These are phyloP conservation scores for Nomada ferruginata DNA, from an alignment of 2,888 invertebrate species.

Conservation along the genomic window DNA sequence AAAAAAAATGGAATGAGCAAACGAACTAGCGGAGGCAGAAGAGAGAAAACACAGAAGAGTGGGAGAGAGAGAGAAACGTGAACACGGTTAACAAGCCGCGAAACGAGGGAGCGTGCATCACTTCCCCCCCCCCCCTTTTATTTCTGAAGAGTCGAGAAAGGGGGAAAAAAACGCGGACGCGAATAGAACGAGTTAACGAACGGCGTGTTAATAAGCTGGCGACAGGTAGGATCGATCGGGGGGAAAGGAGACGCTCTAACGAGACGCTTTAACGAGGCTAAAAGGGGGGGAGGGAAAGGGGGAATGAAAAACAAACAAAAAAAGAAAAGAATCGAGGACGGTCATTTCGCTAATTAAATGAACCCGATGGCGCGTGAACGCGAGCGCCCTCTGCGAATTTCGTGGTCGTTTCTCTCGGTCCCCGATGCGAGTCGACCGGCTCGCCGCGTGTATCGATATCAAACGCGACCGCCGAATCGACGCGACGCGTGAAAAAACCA, in stretches of 20 bases:
- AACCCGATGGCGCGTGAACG: constrained; percentile 47
- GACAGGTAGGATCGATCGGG: background rate
- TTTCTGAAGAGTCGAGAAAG: background rate
- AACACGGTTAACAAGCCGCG: constrained; percentile 4
- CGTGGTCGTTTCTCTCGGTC: constrained; percentile 11
- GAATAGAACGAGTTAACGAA: background rate
- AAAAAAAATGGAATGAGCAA: background rate
- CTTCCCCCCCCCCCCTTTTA: background rate
- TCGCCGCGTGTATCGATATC: constrained; percentile 5
- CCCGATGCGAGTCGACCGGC: constrained; percentile 4
- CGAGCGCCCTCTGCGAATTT: background rate
- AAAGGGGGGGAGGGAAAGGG: background rate
- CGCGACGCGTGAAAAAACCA: constrained; percentile 28
- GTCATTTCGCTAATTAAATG: constrained; percentile 56
- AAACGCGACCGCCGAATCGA: background rate
- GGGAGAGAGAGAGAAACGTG: background rate
- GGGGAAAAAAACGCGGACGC: too few relatives aligned
- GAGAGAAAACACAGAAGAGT: too few relatives aligned
- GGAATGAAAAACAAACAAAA: background rate
- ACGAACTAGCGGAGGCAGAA: background rate
- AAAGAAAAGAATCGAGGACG: constrained; percentile 7
- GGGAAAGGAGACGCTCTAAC: background rate
- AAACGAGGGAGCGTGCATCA: background rate
- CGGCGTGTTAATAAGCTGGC: constrained; percentile 3
- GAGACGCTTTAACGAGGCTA: background rate